phyloP scores from a whole-genome alignment of 2,113 vertebrate species.

The Phylloscopus whistleri region DNA sequence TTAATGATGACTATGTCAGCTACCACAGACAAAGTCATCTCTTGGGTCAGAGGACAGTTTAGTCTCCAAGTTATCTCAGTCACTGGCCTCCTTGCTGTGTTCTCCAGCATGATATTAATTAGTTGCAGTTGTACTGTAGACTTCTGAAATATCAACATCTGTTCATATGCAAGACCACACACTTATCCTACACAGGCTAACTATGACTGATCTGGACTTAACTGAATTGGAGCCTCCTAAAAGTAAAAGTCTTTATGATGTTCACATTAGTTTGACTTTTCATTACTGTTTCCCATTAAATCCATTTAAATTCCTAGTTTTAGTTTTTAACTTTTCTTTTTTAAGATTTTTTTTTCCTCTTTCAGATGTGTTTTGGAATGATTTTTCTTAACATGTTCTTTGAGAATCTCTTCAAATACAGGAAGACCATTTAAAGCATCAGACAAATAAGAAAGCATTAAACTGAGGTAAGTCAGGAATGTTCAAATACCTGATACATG shows the following conservation, averaged over 20 bases:
- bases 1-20: background rate
- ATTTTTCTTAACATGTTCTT: background rate
- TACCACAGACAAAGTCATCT: background rate
- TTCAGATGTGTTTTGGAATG: background rate
- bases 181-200: background rate
- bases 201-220: background rate
- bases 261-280: background rate
- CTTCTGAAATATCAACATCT: conserved; percentile 35
- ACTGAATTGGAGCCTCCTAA: background rate
- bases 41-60: conserved; percentile 32
- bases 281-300: background rate
- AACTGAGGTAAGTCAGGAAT: background rate
- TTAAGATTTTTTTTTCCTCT: background rate
- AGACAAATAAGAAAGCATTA: background rate
- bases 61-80: conserved; percentile 18
- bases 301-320: background rate
- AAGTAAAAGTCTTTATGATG: background rate
- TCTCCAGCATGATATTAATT: conserved; percentile 28
- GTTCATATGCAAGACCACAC: conserved; percentile 25
- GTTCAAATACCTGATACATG: background rate
- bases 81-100: background rate
- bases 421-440: background rate
- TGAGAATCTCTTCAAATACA: background rate
- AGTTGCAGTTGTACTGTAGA: background rate
- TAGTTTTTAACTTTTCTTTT: background rate